Evolutionary conservation across 1,140 invertebrate species (phyloP).

Genomic region (Hycleus cichorii): DNA sequence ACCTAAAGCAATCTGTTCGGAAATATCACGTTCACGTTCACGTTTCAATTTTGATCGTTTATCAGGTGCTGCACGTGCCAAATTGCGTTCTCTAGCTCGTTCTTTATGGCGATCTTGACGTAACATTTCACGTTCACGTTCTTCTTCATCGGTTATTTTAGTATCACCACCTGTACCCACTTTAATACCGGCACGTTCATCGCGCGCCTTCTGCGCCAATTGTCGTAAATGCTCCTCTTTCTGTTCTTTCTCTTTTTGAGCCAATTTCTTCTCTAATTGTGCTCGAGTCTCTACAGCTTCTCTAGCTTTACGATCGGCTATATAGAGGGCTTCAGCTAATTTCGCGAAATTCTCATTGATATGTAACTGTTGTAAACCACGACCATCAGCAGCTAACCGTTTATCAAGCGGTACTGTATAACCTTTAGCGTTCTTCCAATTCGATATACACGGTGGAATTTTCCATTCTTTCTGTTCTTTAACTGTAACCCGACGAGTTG

Average conservation of each 20-base stretch:
- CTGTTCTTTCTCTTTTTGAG: constrained; percentile 97
- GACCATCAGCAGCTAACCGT: constrained; percentile 93
- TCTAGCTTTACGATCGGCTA: constrained; percentile 94
- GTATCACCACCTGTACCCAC: constrained; percentile 35
- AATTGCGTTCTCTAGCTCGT: constrained; percentile 83
- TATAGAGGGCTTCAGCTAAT: constrained; percentile 93
- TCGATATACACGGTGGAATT: constrained; percentile 98
- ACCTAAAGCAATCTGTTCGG: constrained; percentile 96
- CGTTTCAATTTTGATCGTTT: constrained; percentile 85
- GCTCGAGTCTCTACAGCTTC: constrained; percentile 95
- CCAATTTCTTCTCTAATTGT: constrained; percentile 92
- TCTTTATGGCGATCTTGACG: constrained; percentile 87
- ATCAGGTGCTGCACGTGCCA: constrained; percentile 89
- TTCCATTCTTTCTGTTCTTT: constrained; percentile 99
- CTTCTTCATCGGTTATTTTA: constrained; percentile 54
- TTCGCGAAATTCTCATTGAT: constrained; percentile 99
- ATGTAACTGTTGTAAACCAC: constrained; percentile 93
- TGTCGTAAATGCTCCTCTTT: constrained; percentile 92
- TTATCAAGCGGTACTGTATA: constrained; percentile 99
- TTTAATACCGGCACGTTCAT: constrained; percentile 85
- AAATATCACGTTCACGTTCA: constrained; percentile 94
- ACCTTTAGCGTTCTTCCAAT: constrained; percentile 99
- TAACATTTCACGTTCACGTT: constrained; percentile 82
- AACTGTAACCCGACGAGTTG: constrained; percentile 93
- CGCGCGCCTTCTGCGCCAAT: constrained; percentile 91